Percentiles rank a stretch among this genome's conserved stretches.
Conservation (phyloP, 2,113 vertebrate species). For the Mormoops blainvillei region DNA sequence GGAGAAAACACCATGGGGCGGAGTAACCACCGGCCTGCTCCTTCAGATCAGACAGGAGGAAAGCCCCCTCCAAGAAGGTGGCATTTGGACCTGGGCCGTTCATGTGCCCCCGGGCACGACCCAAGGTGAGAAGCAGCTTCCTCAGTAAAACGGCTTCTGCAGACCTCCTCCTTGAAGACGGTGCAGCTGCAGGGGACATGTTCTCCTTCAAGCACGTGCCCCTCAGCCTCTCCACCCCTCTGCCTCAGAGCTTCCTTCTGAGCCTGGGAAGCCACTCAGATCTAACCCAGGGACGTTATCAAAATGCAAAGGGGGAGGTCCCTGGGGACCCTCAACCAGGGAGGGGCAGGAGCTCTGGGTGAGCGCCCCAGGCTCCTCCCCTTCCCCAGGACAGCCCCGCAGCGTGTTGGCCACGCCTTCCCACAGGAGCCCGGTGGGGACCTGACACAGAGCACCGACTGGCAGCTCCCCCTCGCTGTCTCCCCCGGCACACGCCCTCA, state of each 20-base stretch:
- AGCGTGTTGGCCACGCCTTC: fast-evolving
- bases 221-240: not conserved
- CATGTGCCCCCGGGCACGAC: too few species aligned
- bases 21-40: not conserved
- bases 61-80: not conserved
- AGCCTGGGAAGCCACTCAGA: not conserved
- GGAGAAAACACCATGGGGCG: not conserved
- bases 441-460: fast-evolving
- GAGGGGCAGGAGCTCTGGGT: too few species aligned
- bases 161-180: not conserved
- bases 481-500: too few species aligned
- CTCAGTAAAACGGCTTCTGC: fast-evolving
- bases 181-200: not conserved
- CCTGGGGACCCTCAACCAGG: not conserved
- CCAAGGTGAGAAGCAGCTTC: not conserved
- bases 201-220: not conserved
- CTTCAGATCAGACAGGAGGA: not conserved
- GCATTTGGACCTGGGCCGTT: not conserved
- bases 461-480: not conserved
- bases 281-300: not conserved
- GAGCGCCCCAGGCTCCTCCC: not conserved
- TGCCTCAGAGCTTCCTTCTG: not conserved
- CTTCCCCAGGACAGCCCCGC: not conserved
- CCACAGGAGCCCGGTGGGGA: fast-evolving
- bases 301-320: not conserved